Evolutionary conservation across 2,888 invertebrate species (phyloP).

Genomic region (Leptopilina myrica): DNA sequence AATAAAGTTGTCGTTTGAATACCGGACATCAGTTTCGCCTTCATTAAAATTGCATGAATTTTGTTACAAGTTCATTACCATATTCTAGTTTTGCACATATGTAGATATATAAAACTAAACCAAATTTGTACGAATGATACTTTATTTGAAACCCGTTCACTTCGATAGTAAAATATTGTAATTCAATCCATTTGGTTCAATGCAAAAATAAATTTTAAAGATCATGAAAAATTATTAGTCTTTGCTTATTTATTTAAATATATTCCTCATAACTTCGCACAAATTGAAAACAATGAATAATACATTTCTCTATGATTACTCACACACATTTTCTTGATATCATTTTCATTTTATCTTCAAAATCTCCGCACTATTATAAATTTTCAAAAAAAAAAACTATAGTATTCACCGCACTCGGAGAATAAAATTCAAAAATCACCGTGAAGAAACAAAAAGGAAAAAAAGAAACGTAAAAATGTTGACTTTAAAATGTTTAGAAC

Average conservation of each 20-base stretch:
- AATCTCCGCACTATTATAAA: not conserved
- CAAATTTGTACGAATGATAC: not conserved
- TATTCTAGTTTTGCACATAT: not conserved
- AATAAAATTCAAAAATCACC: not conserved
- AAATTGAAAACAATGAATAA: slow-evolving; percentile 1
- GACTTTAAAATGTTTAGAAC: not conserved
- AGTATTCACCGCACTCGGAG: no score
- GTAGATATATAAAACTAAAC: not conserved
- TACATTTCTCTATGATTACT: slow-evolving; percentile 8
- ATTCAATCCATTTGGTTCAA: not conserved
- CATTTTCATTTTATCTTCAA: not conserved
- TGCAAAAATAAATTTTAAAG: no score
- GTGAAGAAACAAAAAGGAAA: not conserved
- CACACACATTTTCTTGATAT: not conserved
- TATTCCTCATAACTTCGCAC: not conserved
- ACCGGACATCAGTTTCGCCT: slow-evolving; percentile 6
- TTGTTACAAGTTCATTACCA: slow-evolving; percentile 7
- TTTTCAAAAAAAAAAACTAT: no score
- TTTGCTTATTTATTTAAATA: not conserved
- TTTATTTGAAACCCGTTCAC: not conserved
- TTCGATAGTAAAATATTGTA: not conserved
- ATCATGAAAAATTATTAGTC: no score
- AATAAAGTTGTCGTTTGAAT: not conserved
- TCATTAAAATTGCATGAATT: slow-evolving; percentile 26
- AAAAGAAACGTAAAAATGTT: not conserved